phyloP scores from a whole-genome alignment of 1,140 invertebrate species.

The Sarcophaga peregrina region DNA sequence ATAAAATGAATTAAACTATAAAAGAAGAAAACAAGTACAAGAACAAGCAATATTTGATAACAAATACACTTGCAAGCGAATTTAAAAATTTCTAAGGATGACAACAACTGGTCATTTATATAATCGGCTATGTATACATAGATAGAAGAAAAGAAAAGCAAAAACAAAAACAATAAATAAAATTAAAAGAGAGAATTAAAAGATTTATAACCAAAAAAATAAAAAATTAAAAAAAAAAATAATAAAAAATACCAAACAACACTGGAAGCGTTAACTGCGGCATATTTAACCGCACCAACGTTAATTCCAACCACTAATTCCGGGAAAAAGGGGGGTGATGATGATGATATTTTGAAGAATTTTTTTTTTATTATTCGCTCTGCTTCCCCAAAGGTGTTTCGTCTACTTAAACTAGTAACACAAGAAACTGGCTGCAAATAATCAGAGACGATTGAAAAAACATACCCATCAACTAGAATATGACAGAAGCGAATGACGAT shows the following conservation, averaged over 20 bases:
- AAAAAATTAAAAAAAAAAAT: no score
- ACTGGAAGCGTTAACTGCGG: no score
- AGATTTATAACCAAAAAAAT: background rate
- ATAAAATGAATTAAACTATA: no score
- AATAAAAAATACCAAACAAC: no score
- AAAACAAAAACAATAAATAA: background rate
- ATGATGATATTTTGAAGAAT: no score
- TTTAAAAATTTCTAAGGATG: background rate
- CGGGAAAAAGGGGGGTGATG: no score
- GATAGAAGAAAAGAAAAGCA: background rate
- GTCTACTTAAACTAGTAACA: no score
- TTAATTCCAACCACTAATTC: background rate
- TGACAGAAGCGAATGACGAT: conserved; percentile 32
- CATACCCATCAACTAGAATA: background rate
- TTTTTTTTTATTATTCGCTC: no score
- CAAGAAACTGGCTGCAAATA: background rate
- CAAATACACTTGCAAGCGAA: background rate
- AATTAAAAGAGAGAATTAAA: background rate
- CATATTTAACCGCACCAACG: no score
- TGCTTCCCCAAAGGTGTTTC: no score
- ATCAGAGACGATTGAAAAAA: background rate
- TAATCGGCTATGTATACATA: background rate
- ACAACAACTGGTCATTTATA: conserved; percentile 6
- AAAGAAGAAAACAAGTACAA: no score
- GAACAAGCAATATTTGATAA: no score